Evolutionary conservation across 2,888 invertebrate genomes (phyloP).

Genomic region (Amiota minor): DNA sequence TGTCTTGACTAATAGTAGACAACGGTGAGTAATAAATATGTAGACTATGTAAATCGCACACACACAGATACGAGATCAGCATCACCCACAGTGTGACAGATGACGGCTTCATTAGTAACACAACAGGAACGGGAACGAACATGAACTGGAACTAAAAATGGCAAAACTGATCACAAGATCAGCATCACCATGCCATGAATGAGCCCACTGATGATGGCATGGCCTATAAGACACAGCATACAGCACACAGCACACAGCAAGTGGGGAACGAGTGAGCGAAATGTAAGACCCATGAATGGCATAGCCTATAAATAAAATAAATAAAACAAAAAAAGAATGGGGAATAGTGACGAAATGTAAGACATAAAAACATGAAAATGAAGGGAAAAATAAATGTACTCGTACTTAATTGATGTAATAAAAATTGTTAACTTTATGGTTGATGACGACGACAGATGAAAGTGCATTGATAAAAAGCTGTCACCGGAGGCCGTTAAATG

Average conservation of each 20-base stretch:
- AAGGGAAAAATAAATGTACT: constrained; percentile 27
- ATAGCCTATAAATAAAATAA: too few species aligned
- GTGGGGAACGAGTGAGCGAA: constrained; percentile 54
- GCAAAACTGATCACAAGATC: constrained; percentile 5
- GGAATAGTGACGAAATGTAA: constrained; percentile 47
- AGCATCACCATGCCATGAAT: background rate
- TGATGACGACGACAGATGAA: constrained; percentile 41
- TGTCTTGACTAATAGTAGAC: background rate
- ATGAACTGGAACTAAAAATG: constrained; percentile 5
- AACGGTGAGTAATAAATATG: too few species aligned
- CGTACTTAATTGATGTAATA: constrained; percentile 21
- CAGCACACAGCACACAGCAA: constrained; percentile 40
- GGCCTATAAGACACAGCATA: background rate
- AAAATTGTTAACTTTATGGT: constrained; percentile 22
- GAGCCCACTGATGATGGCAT: too few species aligned
- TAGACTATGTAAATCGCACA: too few species aligned
- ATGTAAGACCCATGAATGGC: too few species aligned
- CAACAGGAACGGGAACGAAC: constrained; percentile 19
- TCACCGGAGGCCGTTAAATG: constrained; percentile 47
- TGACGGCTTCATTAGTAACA: constrained; percentile 41
- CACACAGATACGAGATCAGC: too few species aligned
- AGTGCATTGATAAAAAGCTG: constrained; percentile 63
- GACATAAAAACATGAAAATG: constrained; percentile 39
- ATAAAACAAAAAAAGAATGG: too few species aligned
- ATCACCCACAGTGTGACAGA: constrained; percentile 13